Evolutionary conservation across 2,888 invertebrate species (phyloP).

Genomic region (Chelonus formosanus): DNA sequence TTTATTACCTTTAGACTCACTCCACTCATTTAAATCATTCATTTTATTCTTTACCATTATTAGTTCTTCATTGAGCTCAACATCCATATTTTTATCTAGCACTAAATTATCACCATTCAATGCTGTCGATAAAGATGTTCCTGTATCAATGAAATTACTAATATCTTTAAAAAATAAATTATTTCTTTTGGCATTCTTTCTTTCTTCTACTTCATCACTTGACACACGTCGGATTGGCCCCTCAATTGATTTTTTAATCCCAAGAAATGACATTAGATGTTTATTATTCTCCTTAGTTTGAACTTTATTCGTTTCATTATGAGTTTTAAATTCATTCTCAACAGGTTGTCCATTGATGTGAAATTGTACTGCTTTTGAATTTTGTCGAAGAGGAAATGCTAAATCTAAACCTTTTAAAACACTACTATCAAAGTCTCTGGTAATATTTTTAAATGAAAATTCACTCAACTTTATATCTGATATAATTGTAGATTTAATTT

Average conservation of each 20-base stretch:
- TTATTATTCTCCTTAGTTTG: background rate
- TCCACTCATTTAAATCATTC: no score
- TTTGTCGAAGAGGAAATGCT: constrained; percentile 18
- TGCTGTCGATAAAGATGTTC: constrained; percentile 11
- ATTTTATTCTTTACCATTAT: no score
- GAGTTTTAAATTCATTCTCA: background rate
- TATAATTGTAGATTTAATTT: constrained; percentile 19
- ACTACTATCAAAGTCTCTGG: constrained; percentile 15
- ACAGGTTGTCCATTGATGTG: constrained; percentile 1
- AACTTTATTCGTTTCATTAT: constrained; percentile 1
- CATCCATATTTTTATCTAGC: constrained; percentile 3
- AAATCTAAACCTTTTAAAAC: constrained; percentile 28
- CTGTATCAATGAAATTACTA: constrained; percentile 9
- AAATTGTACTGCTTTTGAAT: constrained; percentile 5
- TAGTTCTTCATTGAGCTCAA: no score
- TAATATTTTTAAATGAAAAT: constrained; percentile 18
- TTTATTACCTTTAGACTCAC: background rate
- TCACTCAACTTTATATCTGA: constrained; percentile 9
- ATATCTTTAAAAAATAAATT: constrained; percentile 24
- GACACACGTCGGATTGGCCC: constrained; percentile 26
- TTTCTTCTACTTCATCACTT: constrained; percentile 25
- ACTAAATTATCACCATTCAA: background rate
- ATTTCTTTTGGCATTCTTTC: constrained; percentile 3
- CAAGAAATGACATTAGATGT: constrained; percentile 7
- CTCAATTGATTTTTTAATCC: constrained; percentile 3